Base-by-base conservation (phyloP, 2,797 vertebrate genomes). In the Sebastes cheni region DNA sequence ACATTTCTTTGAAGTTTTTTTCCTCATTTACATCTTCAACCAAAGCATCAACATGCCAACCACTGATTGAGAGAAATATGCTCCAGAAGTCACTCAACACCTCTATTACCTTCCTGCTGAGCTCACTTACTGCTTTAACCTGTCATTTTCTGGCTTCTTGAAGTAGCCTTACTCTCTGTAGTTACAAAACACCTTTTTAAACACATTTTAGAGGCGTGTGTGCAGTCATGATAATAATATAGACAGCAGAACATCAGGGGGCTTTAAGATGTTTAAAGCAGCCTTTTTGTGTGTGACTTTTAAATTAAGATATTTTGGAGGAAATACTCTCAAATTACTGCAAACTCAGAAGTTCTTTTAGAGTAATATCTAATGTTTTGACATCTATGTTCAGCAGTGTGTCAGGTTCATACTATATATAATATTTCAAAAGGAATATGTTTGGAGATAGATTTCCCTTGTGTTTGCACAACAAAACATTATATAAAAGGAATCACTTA, bases 111-210 rank as follows among this genome's bases (percentile, higher is more conserved):
- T 23, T 16, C 13, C 9, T 39, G 23, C 16, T 20, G 60, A 69
- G 58, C 55, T 72, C 60, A 65, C 72, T 13, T 32, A 30, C 68
- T 55, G n/a, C 54, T 9, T 72, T 12, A 80, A 77, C 83, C 83
- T 86, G 79, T 84, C 70, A 89, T 89, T 90, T 89, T 68, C 72
- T 7, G 39, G 2, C 46, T 61, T 56, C 20, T 80, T 79, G 23
- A 71, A 67, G 56, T 22, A n/a, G 50, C 50, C 20, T n/a, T 14
- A 1, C 64, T 67, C 79, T 59, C 72, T 84, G 59, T 61, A 79
- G 75, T 82, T 27, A 56, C 34, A n/a, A 75, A 89, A 88, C 79
- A 29, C 56, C 39, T 60, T 84, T 82, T 82, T 8, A 77, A 73
- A 71, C 58, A 50, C 77, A 80, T 72, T 84, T 74, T 2, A 22